Evolutionary conservation across 2,888 invertebrate species (phyloP), one percentile per base, ranked within the genome.

Genomic region (Drosophila colorata): DNA sequence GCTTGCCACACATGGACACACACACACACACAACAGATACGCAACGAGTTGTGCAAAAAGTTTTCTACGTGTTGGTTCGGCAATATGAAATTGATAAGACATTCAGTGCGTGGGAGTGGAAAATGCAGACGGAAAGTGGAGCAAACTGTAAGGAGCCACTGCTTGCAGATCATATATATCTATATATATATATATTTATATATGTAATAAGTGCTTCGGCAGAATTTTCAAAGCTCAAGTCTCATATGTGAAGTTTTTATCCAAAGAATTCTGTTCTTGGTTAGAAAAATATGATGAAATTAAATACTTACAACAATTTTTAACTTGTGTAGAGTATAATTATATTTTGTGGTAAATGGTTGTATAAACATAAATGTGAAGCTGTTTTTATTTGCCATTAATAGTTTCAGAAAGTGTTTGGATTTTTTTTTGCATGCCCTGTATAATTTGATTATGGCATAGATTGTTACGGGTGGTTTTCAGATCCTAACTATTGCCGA

Each of bases 31-130:
- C 52, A 65, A 68, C 52, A 59, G 65, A 75, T 65, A 74, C 78
- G 68, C 78, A 76, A 67, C 66, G 78, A 78, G 74, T 76, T 78
- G 66, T 20, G 56, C 66, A 61, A 44, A 78, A 85, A 87, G 61
- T 87, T 87, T 87, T 56, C 64, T 70, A 75, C 77, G 75, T 70
- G 78, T 81, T 78, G 74, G 80, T 84, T 78, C 75, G 66, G 70
- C 82, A 81, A 73, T 68, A 71, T 73, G 85, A 87, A 87, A 84
- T 78, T 84, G 82, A 83, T 87, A 83, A 85, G 82, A 66, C 64
- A 70, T 55, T 65, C 48, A 25, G 33, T 40, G 46, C 38, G 35
- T 46, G 44, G 49, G 43, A 49, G 38, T 13, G 28, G 47, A 55
- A 43, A 43, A 53, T 33, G 41, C 43, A 38, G n/a, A 56, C 33